phyloP scores from a whole-genome alignment of 2,888 invertebrate genomes.

The Limnephilus lunatus region DNA sequence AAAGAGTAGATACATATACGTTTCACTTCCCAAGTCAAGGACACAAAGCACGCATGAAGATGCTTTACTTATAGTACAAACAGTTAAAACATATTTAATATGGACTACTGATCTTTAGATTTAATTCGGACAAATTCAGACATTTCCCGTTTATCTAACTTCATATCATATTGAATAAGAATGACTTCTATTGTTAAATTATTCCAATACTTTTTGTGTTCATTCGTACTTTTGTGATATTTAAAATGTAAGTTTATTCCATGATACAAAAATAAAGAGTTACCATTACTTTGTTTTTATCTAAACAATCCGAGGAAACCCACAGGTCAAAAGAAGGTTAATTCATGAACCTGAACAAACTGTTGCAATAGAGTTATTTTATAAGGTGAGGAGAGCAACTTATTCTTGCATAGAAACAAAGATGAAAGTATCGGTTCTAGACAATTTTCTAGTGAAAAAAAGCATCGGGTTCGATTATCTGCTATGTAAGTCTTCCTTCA shows the following conservation, averaged over 20 bases:
- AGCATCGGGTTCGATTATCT: too few species aligned
- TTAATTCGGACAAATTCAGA: slow-evolving; percentile 30
- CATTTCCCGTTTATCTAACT: slow-evolving; percentile 46
- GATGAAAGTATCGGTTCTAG: too few species aligned
- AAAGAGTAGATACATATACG: slow-evolving; percentile 33
- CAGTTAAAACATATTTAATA: background rate
- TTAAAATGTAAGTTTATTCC: slow-evolving; percentile 46
- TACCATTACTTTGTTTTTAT: slow-evolving; percentile 2
- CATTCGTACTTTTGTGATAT: slow-evolving; percentile 53
- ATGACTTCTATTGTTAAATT: slow-evolving; percentile 42
- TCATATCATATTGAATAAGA: slow-evolving; percentile 54
- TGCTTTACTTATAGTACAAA: slow-evolving; percentile 63
- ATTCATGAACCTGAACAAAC: background rate
- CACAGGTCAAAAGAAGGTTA: background rate
- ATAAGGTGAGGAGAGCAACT: too few species aligned
- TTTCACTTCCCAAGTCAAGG: slow-evolving; percentile 44
- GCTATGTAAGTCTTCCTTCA: too few species aligned
- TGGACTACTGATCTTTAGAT: slow-evolving; percentile 1
- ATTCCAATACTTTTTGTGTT: slow-evolving; percentile 54
- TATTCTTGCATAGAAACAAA: too few species aligned
- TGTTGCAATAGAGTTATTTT: background rate
- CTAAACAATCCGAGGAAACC: background rate
- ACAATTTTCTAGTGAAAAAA: too few species aligned
- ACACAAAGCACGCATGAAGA: slow-evolving; percentile 60
- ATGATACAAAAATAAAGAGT: slow-evolving; percentile 13